These are phyloP conservation scores for Meganola albula DNA, from an alignment of 2,888 invertebrate species.

Conservation along the genomic window DNA sequence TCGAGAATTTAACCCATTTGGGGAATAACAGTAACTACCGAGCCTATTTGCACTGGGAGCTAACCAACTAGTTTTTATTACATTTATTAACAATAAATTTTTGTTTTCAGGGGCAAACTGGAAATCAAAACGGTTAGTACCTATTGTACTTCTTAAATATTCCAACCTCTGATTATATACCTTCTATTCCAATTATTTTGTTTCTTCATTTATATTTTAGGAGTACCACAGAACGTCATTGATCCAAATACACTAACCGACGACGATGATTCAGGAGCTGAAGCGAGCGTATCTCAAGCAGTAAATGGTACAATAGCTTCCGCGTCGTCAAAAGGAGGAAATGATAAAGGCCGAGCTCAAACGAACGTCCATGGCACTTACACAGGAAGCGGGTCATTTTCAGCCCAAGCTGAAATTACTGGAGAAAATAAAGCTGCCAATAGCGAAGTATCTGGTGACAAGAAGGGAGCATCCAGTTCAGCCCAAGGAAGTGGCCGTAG, in stretches of 20 bases:
- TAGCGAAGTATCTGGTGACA: conserved; percentile 82
- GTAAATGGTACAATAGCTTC: conserved; percentile 83
- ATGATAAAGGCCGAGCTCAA: conserved; percentile 85
- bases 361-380: conserved; percentile 90
- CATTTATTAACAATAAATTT: no score
- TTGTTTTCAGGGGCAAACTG: conserved; percentile 27
- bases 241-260: conserved; percentile 66
- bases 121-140: conserved; percentile 26
- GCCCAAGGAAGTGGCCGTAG: conserved; percentile 86
- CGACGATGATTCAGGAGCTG: conserved; percentile 85
- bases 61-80: no score
- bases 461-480: conserved; percentile 85
- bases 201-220: conserved; percentile 25
- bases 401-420: conserved; percentile 88
- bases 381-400: conserved; percentile 86
- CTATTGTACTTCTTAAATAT: neutral
- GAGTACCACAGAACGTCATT: conserved; percentile 55
- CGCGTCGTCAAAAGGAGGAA: conserved; percentile 87
- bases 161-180: no score
- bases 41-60: no score
- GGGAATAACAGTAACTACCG: no score
- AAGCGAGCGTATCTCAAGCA: conserved; percentile 78
- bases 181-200: no score
- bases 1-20: no score
- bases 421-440: conserved; percentile 85